phyloP scores from a whole-genome alignment of 2,888 invertebrate species.

The Drosophila kokeensis region DNA sequence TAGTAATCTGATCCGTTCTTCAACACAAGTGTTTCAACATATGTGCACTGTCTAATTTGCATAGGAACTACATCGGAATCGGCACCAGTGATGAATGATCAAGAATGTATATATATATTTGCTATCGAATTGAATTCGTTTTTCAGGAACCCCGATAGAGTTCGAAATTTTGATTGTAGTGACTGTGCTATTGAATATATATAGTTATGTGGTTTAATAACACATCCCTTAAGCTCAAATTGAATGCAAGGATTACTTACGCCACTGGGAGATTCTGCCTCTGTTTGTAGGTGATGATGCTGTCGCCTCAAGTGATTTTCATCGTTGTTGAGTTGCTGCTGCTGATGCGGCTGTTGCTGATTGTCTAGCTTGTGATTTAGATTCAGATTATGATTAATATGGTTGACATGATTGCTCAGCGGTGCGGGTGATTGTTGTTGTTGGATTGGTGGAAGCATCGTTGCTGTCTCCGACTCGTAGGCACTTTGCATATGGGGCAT shows the following conservation, averaged over 20 bases:
- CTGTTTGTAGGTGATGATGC: slow-evolving; percentile 41
- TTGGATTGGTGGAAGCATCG: slow-evolving; percentile 18
- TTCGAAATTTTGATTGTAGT: neutral
- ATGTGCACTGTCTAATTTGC: neutral
- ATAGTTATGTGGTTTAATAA: neutral
- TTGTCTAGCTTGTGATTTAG: slow-evolving; percentile 52
- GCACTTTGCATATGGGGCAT: slow-evolving; percentile 57
- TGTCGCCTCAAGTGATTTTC: slow-evolving; percentile 30
- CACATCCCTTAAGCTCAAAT: neutral
- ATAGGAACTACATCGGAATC: too few species aligned
- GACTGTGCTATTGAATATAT: too few species aligned
- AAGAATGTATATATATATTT: neutral
- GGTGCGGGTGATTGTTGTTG: slow-evolving; percentile 22
- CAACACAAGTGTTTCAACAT: neutral
- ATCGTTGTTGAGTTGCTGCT: slow-evolving; percentile 37
- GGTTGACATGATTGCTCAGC: slow-evolving; percentile 64
- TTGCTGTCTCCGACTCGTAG: slow-evolving; percentile 39
- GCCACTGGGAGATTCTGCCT: slow-evolving; percentile 66
- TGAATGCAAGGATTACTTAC: slow-evolving; percentile 44
- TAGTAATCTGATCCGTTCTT: neutral
- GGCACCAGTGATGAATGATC: neutral
- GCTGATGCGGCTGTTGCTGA: slow-evolving; percentile 40
- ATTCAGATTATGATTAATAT: slow-evolving; percentile 44
- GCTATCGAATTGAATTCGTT: neutral
- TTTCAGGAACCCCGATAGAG: neutral